Conservation (phyloP, 2,888 invertebrate species). For the Molorchus minor region DNA sequence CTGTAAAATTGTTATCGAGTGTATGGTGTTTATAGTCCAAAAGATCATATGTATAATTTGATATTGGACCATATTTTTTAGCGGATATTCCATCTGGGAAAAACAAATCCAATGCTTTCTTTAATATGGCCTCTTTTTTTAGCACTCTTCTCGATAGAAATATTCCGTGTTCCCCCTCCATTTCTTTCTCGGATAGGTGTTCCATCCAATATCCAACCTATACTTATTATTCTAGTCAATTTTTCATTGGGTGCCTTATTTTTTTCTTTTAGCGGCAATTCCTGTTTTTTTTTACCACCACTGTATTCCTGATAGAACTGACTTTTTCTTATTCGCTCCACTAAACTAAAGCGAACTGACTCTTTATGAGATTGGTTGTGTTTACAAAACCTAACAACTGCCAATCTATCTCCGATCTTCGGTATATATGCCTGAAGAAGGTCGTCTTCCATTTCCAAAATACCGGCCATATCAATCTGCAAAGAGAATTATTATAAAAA, state of each 20-base stretch:
- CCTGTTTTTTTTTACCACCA: slow-evolving; percentile 10
- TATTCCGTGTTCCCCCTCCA: slow-evolving; percentile 16
- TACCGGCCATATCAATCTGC: slow-evolving; percentile 14
- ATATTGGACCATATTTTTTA: slow-evolving; percentile 22
- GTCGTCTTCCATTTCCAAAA: slow-evolving; percentile 3
- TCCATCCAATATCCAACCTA: slow-evolving; percentile 24
- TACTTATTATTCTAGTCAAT: slow-evolving; percentile 18
- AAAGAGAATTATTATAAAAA: background rate
- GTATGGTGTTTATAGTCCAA: slow-evolving; percentile 24
- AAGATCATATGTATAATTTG: slow-evolving; percentile 18
- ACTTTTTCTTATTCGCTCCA: slow-evolving; percentile 5
- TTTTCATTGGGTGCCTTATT: slow-evolving; percentile 20
- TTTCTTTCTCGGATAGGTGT: slow-evolving; percentile 13
- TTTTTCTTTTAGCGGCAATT: slow-evolving; percentile 11
- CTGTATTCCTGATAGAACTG: slow-evolving; percentile 5
- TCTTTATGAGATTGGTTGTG: background rate
- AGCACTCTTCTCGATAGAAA: slow-evolving; percentile 21
- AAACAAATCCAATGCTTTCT: slow-evolving; percentile 25
- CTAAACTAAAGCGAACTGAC: slow-evolving; percentile 14
- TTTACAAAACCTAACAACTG: slow-evolving; percentile 12
- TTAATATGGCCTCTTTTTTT: slow-evolving; percentile 15
- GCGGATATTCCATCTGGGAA: slow-evolving; percentile 25
- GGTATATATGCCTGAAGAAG: slow-evolving; percentile 6
- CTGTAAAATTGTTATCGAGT: slow-evolving; percentile 25
- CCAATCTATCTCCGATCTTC: slow-evolving; percentile 16